Evolutionary conservation across 2,797 vertebrate genomes (phyloP).

Genomic region (Oreonectes daqikongensis): DNA sequence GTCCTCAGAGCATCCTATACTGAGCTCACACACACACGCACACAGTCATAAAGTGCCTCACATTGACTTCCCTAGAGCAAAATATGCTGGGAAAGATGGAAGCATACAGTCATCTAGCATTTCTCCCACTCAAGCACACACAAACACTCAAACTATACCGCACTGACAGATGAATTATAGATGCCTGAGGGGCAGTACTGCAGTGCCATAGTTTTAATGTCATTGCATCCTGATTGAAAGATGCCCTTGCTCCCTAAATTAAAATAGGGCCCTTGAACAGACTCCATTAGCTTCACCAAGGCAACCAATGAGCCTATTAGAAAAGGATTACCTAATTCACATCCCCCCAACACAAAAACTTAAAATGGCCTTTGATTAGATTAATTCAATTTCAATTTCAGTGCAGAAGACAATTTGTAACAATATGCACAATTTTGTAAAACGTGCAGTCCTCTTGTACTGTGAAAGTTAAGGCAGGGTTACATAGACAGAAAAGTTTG

Average conservation of each 20-base stretch:
- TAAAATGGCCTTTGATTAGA: constrained; percentile 72
- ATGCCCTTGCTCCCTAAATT: constrained; percentile 40
- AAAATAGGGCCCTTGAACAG: constrained; percentile 43
- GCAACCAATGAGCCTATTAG: constrained; percentile 75
- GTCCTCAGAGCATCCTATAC: constrained; percentile 65
- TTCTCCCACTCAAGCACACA: background rate
- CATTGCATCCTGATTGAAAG: constrained; percentile 33
- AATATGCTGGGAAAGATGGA: constrained; percentile 26
- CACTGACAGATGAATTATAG: constrained; percentile 18
- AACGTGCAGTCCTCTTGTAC: background rate
- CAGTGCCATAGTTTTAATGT: constrained; percentile 8
- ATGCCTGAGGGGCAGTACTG: background rate
- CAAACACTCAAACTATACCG: background rate
- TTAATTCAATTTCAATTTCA: constrained; percentile 77
- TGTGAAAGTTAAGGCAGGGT: background rate
- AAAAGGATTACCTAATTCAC: constrained; percentile 77
- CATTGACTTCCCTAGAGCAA: constrained; percentile 3
- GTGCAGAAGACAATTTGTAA: constrained; percentile 62
- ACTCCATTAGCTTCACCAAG: constrained; percentile 53
- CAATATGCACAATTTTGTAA: background rate
- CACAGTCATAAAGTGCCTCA: background rate
- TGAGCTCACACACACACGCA: background rate
- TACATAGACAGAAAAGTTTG: background rate
- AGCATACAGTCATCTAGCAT: constrained; percentile 69
- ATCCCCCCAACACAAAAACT: constrained; percentile 57